Percentiles rank a stretch among this genome's conserved stretches.
These are phyloP conservation scores for Bradypus variegatus DNA, from an alignment of 2,797 vertebrate species.

Conservation along the genomic window DNA sequence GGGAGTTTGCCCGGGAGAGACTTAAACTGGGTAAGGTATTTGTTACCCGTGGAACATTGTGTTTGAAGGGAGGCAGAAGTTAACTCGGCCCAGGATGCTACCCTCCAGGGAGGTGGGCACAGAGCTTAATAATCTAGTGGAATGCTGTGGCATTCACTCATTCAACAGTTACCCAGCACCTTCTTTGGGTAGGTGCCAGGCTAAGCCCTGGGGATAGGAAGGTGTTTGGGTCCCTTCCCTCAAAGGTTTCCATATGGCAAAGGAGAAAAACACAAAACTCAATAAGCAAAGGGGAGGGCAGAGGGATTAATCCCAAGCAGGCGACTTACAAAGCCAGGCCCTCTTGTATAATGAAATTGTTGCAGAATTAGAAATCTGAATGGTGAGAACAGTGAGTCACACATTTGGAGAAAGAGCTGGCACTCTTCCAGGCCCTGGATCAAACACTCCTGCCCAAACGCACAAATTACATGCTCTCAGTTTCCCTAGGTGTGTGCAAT, in stretches of 20 bases:
- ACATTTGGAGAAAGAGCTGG: not conserved
- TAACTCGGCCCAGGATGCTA: not conserved
- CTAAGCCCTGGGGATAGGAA: not conserved
- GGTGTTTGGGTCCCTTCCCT: not conserved
- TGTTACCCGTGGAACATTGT: not conserved
- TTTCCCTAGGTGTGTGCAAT: not conserved
- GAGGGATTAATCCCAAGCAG: not conserved
- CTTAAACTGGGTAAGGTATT: slow-evolving; percentile 86
- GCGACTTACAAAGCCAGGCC: not conserved
- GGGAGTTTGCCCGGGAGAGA: slow-evolving; percentile 92
- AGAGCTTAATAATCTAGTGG: not conserved
- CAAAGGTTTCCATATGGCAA: not conserved
- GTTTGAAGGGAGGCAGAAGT: not conserved
- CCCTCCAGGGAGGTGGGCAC: not conserved
- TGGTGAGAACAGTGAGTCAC: not conserved
- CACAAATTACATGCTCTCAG: not conserved
- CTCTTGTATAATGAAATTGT: not conserved
- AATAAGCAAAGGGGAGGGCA: not conserved
- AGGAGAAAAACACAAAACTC: not conserved
- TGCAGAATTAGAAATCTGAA: not conserved
- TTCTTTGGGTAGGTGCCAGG: not conserved
- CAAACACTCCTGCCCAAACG: not conserved
- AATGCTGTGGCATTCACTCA: not conserved
- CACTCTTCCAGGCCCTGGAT: not conserved
- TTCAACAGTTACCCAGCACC: not conserved